Evolutionary conservation across 2,888 invertebrate genomes (phyloP), one percentile per base, ranked within the genome.

Genomic region (Bembecia ichneumoniformis): DNA sequence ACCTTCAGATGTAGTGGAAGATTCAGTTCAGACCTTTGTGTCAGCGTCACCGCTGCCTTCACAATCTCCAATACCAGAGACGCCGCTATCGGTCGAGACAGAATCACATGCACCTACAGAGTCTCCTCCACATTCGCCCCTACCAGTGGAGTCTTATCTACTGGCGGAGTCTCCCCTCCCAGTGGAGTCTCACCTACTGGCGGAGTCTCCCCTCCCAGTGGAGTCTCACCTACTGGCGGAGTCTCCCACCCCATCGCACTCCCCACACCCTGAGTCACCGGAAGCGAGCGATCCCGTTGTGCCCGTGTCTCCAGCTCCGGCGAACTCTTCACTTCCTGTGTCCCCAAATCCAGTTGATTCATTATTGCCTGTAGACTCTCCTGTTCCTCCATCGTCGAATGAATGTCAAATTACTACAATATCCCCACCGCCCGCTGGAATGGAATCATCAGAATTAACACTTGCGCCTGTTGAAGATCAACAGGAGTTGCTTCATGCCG

Each of bases 131-230:
- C 46, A n/a, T n/a, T 55, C 59, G 14, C 53, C 52, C 14, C 50
- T 57, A 48, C 57, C 57, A 43, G 2, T 47, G n/a, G 36, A 49
- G 3, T 52, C 52, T 15, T 50, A 48, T 9, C 20, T 47, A 43
- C 48, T 46, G 7, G 47, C 49, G 13, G 62, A 65, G 51, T 52
- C 59, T n/a, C 59, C 57, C 43, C 46, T 59, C 28, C 52, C 63
- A 53, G 47, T 47, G 45, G 36, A 48, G 34, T 46, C 51, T 43
- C 51, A 56, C 13, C 10, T 56, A 15, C 52, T 52, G 53, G 60
- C 36, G 17, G 74, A 53, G 63, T 59, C 46, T 60, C 70, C 1
- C 66, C 0, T 52, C 55, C 7, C 44, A 64, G 71, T 40, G 52
- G 63, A 47, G 64, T 72, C n/a, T 62, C 67, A 56, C 7, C 3